Evolutionary conservation across 2,797 vertebrate species (phyloP).

Genomic region (Mus minutoides): DNA sequence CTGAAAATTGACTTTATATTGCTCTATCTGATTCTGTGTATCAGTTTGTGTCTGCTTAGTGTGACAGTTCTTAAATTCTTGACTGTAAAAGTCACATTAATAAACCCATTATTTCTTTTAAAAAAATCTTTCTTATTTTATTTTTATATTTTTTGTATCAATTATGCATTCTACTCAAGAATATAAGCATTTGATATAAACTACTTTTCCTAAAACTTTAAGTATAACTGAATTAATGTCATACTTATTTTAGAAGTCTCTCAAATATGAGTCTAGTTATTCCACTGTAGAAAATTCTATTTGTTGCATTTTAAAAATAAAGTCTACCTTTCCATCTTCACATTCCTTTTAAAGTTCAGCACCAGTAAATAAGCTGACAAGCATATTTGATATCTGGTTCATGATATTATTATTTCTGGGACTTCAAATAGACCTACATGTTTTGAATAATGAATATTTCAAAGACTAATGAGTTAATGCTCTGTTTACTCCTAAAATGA

Average conservation of each 20-base stretch:
- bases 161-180: not conserved
- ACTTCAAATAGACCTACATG: not conserved
- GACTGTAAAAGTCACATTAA: not conserved
- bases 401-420: not conserved
- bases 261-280: not conserved
- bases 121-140: not conserved
- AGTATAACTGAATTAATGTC: not conserved
- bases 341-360: not conserved
- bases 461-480: not conserved
- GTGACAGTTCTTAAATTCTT: conserved; percentile 28
- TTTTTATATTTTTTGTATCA: conserved; percentile 5
- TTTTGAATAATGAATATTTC: conserved; percentile 27
- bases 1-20: not conserved
- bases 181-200: not conserved
- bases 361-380: not conserved
- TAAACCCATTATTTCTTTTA: not conserved
- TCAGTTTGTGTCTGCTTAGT: not conserved
- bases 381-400: conserved; percentile 8
- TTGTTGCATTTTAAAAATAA: not conserved
- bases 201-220: conserved; percentile 26
- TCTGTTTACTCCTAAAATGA: not conserved
- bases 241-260: not conserved
- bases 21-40: not conserved
- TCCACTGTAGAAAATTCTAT: not conserved
- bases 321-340: not conserved